These are phyloP conservation scores for Amazona vittata DNA, from an alignment of 2,113 vertebrate species.

Conservation along the genomic window DNA sequence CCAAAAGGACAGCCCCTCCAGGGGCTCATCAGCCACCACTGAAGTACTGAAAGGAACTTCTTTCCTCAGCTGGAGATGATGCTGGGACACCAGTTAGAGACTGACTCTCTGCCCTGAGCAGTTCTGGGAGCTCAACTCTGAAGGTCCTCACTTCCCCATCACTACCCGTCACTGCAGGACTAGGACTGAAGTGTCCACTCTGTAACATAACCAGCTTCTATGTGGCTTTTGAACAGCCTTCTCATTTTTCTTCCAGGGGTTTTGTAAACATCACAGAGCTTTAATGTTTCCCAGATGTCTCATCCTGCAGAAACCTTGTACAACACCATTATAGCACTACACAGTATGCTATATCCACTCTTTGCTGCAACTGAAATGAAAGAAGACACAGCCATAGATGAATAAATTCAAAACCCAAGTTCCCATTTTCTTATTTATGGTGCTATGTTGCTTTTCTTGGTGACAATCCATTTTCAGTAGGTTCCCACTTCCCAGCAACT, in stretches of 20 bases:
- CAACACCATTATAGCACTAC: background rate
- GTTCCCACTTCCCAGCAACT: background rate
- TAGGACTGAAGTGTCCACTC: background rate
- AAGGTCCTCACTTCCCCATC: background rate
- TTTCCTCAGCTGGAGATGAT: background rate
- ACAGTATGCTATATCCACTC: background rate
- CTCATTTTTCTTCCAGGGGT: background rate
- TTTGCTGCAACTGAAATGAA: background rate
- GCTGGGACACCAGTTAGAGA: background rate
- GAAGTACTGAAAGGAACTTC: fast-evolving
- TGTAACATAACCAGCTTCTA: background rate
- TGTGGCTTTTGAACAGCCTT: background rate
- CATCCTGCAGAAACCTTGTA: background rate
- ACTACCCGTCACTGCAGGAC: background rate
- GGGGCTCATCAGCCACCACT: background rate
- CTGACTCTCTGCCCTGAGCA: background rate
- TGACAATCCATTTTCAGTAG: background rate
- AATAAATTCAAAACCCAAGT: background rate
- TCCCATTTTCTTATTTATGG: background rate
- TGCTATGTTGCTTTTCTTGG: background rate
- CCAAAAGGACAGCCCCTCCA: background rate
- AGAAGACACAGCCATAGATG: background rate
- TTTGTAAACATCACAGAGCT: background rate
- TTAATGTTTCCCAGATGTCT: background rate
- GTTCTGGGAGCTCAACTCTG: background rate